Evolutionary conservation across 2,797 vertebrate species (phyloP).

Genomic region (Sebastiscus tertius): DNA sequence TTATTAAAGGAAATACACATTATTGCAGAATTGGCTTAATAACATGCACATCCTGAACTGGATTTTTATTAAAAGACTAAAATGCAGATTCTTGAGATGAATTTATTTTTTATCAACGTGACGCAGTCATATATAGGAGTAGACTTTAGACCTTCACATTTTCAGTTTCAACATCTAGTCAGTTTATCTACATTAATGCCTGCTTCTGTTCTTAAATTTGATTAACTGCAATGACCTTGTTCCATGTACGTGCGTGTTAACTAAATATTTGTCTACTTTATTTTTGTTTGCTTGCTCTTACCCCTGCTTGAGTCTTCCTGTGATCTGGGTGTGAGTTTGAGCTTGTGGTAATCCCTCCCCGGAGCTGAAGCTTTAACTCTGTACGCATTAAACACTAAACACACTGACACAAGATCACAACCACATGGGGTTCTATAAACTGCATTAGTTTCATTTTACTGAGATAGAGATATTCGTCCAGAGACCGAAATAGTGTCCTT

Average conservation of each 20-base stretch:
- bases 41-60: neutral
- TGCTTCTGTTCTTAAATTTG: conserved; percentile 6
- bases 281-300: conserved; percentile 52
- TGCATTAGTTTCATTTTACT: conserved; percentile 43
- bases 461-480: conserved; percentile 5
- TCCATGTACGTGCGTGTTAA: neutral
- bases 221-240: conserved; percentile 35
- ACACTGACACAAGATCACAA: conserved; percentile 51
- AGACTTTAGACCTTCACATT: neutral
- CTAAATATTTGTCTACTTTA: conserved; percentile 53
- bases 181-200: neutral
- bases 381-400: conserved; percentile 39
- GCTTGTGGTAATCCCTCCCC: conserved; percentile 54
- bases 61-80: neutral
- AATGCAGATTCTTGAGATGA: neutral
- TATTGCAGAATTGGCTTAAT: neutral
- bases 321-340: conserved; percentile 53
- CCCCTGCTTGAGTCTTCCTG: conserved; percentile 28
- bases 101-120: neutral
- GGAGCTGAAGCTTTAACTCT: conserved; percentile 48
- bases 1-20: neutral
- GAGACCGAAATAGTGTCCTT: conserved; percentile 43
- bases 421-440: conserved; percentile 34
- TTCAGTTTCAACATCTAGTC: neutral
- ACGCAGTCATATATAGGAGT: neutral